A percentile compares a stretch with the other conserved stretches of the same genome.
phyloP scores from a whole-genome alignment of 2,888 invertebrate genomes.

The Phortica okadai region DNA sequence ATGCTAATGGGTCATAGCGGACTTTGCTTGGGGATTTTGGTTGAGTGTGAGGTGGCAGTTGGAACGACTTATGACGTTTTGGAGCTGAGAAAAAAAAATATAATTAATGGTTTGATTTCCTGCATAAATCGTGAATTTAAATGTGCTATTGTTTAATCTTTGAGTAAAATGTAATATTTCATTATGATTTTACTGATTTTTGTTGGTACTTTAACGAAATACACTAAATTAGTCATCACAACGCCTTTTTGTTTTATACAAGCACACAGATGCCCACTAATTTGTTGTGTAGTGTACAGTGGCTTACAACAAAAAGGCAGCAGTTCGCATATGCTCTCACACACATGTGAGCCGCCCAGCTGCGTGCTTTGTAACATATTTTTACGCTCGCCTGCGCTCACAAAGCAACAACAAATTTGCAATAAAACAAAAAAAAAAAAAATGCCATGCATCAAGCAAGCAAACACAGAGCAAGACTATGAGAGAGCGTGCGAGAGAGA shows the following conservation, averaged over 20 bases:
- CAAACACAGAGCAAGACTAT: background rate
- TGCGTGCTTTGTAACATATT: background rate
- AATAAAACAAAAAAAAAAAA: background rate
- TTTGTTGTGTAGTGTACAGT: background rate
- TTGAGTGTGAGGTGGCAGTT: background rate
- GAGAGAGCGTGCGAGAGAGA: too few species aligned
- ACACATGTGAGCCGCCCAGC: background rate
- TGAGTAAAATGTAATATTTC: too few species aligned
- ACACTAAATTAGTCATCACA: too few species aligned
- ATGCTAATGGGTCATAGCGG: slow-evolving; percentile 49
- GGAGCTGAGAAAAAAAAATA: background rate
- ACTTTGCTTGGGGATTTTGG: background rate
- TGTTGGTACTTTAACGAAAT: too few species aligned
- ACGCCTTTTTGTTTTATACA: too few species aligned
- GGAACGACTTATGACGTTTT: background rate
- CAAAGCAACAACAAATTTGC: background rate
- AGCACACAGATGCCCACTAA: background rate
- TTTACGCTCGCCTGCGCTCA: background rate
- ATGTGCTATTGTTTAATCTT: too few species aligned
- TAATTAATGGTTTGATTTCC: background rate
- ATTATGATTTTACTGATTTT: too few species aligned
- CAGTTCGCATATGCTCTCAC: background rate
- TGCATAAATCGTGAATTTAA: too few species aligned
- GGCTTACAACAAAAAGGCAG: background rate
- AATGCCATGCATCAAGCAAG: background rate